Percentiles rank a stretch among this genome's conserved stretches.
phyloP scores from a whole-genome alignment of 2,113 vertebrate species.

The Neopipo cinnamomea region DNA sequence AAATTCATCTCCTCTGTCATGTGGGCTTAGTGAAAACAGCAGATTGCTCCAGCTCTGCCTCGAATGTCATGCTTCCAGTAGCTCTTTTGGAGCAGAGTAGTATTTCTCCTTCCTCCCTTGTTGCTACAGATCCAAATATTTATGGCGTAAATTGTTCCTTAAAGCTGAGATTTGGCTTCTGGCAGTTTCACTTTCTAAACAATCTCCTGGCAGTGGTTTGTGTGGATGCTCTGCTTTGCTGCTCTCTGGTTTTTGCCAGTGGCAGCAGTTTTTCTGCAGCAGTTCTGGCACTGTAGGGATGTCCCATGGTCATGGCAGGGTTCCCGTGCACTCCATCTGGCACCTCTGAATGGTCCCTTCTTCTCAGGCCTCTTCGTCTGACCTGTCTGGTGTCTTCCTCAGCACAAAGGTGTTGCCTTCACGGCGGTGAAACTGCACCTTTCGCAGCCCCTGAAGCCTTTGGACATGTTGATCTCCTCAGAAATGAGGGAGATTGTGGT shows the following conservation, averaged over 20 bases:
- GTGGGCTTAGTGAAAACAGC: not conserved
- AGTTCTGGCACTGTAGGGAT: not conserved
- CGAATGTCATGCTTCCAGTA: not conserved
- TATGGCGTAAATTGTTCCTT: not conserved
- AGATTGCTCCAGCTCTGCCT: not conserved
- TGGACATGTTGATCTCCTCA: not conserved
- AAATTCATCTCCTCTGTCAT: accelerated
- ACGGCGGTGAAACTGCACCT: not conserved
- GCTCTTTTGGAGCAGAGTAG: not conserved
- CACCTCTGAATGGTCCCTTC: not conserved
- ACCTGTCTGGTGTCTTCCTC: not conserved
- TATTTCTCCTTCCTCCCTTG: not conserved
- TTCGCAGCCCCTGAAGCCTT: not conserved
- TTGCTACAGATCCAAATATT: slow-evolving; percentile 7
- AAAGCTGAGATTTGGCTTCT: not conserved
- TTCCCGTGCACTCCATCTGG: not conserved
- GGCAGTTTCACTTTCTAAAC: not conserved
- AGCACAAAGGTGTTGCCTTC: accelerated
- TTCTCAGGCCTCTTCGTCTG: not conserved
- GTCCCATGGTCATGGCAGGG: not conserved
- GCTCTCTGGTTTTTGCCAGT: not conserved
- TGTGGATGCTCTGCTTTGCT: not conserved
- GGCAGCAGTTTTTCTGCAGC: not conserved
- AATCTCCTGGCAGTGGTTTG: not conserved
- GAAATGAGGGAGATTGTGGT: accelerated